Evolutionary conservation across 1,140 invertebrate species (phyloP).

Genomic region (Hesperophylax magnus): DNA sequence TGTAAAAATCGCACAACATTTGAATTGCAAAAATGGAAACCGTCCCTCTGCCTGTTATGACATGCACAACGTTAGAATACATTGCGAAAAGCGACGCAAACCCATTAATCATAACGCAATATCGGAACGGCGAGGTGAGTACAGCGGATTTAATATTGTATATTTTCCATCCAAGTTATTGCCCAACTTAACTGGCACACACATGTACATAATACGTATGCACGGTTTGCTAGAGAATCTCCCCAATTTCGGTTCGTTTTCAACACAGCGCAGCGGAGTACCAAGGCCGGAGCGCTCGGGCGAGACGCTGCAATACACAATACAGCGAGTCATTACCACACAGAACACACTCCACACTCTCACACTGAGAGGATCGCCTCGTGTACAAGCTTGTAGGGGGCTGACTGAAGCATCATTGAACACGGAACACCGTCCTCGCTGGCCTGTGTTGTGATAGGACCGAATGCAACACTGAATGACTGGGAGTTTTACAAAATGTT

Average conservation of each 20-base stretch:
- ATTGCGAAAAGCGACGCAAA: slow-evolving; percentile 27
- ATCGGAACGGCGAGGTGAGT: slow-evolving; percentile 18
- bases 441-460: no score
- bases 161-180: slow-evolving; percentile 11
- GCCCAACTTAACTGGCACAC: slow-evolving; percentile 17
- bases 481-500: no score
- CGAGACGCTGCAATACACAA: slow-evolving; percentile 1
- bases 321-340: no score
- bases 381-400: background rate
- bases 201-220: background rate
- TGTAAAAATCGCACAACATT: slow-evolving; percentile 6
- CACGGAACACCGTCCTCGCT: background rate
- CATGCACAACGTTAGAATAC: background rate
- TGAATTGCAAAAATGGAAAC: background rate
- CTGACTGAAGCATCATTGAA: background rate
- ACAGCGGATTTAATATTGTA: background rate
- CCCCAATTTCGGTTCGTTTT: slow-evolving; percentile 33
- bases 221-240: slow-evolving; percentile 19
- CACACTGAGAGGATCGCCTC: background rate
- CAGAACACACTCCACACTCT: slow-evolving; percentile 1
- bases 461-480: no score
- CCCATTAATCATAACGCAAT: slow-evolving; percentile 42
- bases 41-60: slow-evolving; percentile 13
- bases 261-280: slow-evolving; percentile 17
- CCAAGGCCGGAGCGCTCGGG: slow-evolving; percentile 18